Evolutionary conservation across 2,113 vertebrate species (phyloP).

Genomic region (Notechis scutatus): DNA sequence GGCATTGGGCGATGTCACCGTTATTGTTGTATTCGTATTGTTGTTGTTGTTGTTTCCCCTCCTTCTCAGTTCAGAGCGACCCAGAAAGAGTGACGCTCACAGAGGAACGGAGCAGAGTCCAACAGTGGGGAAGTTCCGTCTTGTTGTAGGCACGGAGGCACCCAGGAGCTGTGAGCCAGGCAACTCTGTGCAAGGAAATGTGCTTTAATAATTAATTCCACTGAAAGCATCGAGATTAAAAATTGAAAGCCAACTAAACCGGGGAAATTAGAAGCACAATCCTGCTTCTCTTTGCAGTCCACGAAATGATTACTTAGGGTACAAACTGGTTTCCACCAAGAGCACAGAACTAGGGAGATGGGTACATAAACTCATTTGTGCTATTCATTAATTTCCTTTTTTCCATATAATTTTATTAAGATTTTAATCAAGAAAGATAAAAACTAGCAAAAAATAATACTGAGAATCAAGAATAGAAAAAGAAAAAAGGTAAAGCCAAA

Average conservation of each 20-base stretch:
- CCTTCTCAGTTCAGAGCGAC: neutral
- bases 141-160: neutral
- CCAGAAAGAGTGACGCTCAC: neutral
- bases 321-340: neutral
- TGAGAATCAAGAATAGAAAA: neutral
- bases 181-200: neutral
- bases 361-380: neutral
- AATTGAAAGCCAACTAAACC: constrained; percentile 31
- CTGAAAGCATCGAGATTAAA: constrained; percentile 36
- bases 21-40: neutral
- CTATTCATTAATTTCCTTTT: neutral
- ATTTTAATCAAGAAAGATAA: neutral
- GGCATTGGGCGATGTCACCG: neutral
- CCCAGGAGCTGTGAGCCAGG: neutral
- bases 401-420: neutral
- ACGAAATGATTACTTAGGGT: neutral
- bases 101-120: neutral
- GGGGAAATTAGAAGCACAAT: constrained; percentile 14
- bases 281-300: neutral
- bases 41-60: neutral
- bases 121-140: neutral
- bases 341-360: neutral
- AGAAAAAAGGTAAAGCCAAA: neutral
- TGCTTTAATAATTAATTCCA: constrained; percentile 37
- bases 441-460: neutral